These are phyloP conservation scores for Cynopterus brachyotis DNA, from an alignment of 2,113 vertebrate species.

Conservation along the genomic window DNA sequence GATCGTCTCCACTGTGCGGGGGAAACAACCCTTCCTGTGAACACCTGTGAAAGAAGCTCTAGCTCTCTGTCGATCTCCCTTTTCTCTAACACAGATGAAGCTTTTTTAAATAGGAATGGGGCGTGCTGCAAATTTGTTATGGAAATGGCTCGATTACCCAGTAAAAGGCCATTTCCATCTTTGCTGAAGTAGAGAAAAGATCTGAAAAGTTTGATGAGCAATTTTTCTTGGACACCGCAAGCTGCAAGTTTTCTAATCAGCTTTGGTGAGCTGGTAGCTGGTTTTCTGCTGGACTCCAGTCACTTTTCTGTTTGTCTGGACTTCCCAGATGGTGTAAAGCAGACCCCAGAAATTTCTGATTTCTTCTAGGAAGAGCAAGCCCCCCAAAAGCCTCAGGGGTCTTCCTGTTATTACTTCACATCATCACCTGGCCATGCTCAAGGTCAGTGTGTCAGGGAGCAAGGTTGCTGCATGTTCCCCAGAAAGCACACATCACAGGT, in stretches of 20 bases:
- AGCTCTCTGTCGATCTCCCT: not conserved
- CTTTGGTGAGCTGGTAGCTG: not conserved
- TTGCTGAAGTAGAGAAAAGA: slow-evolving; percentile 4
- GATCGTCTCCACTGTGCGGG: not conserved
- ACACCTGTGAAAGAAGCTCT: not conserved
- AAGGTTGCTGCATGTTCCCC: not conserved
- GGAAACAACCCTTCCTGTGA: not conserved
- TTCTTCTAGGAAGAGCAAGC: not conserved
- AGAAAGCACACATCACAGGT: fast-evolving
- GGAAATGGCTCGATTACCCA: slow-evolving; percentile 3
- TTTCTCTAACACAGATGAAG: not conserved
- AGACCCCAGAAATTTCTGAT: not conserved
- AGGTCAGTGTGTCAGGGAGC: not conserved
- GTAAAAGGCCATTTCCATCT: not conserved
- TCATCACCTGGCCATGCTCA: not conserved
- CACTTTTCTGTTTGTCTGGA: not conserved
- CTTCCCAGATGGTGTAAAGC: not conserved
- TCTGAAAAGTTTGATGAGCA: slow-evolving; percentile 36
- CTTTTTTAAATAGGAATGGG: not conserved
- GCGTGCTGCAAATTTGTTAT: not conserved
- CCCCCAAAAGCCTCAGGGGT: not conserved
- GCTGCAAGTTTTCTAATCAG: not conserved
- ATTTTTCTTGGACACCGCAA: slow-evolving; percentile 38
- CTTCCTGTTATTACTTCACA: not conserved
- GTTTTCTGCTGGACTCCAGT: not conserved